phyloP scores from a whole-genome alignment of 2,888 invertebrate genomes.

The Bursaphelenchus okinawaensis region DNA sequence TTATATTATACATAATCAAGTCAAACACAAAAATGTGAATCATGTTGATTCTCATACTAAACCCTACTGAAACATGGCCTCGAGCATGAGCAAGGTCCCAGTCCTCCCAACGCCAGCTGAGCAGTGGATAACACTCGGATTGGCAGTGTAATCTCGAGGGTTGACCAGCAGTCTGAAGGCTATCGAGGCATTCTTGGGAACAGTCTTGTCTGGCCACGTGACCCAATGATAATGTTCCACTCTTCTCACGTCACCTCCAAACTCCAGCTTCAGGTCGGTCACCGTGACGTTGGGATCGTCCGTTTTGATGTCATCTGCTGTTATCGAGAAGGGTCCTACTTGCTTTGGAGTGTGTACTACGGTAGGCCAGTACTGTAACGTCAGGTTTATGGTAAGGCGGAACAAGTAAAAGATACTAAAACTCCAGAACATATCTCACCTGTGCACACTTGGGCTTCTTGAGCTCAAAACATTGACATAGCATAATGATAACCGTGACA shows the following conservation, averaged over 20 bases:
- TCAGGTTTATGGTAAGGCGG: too few relatives aligned
- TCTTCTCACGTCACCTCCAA: conserved; percentile 12
- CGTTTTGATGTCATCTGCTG: conserved; percentile 8
- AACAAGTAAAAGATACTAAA: too few relatives aligned
- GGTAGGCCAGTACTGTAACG: background rate
- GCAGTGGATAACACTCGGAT: conserved; percentile 29
- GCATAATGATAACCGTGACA: conserved; percentile 22
- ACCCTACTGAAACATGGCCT: conserved; percentile 12
- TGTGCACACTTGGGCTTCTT: conserved; percentile 42
- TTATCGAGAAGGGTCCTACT: conserved; percentile 3
- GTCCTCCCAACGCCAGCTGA: conserved; percentile 25
- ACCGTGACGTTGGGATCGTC: conserved; percentile 15
- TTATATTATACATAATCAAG: too few relatives aligned
- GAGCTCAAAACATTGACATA: conserved; percentile 38
- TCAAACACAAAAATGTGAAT: too few relatives aligned
- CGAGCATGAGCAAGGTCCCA: conserved; percentile 22
- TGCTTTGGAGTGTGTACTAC: background rate
- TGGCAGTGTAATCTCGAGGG: conserved; percentile 14
- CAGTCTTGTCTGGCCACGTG: conserved; percentile 26
- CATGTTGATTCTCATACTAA: background rate
- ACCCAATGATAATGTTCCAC: conserved; percentile 26
- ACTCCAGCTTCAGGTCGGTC: conserved; percentile 15
- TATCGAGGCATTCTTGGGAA: conserved; percentile 21
- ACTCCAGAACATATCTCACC: background rate
- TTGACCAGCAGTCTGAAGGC: conserved; percentile 27